These are phyloP conservation scores for Beroe ovata DNA, from an alignment of 37 sponge, comb jelly and placozoan species.

Conservation along the genomic window DNA sequence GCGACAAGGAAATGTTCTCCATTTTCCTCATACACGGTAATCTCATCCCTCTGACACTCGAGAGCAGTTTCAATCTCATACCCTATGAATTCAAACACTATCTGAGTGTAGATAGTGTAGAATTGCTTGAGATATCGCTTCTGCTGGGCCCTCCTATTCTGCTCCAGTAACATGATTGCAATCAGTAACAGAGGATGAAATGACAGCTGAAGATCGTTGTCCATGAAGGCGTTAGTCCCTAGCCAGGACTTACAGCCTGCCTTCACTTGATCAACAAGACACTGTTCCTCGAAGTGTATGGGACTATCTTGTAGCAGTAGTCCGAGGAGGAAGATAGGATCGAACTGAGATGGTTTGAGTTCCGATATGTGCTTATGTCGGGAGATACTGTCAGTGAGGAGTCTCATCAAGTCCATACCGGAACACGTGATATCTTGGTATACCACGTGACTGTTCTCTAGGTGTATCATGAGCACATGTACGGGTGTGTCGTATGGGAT, in stretches of 20 bases:
- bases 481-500: neutral
- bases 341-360: neutral
- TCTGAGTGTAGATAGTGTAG: conserved; percentile 11
- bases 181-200: conserved; percentile 21
- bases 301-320: neutral
- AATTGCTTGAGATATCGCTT: neutral
- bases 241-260: conserved; percentile 27
- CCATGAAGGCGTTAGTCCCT: conserved; percentile 19
- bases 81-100: conserved; percentile 9
- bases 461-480: conserved; percentile 9
- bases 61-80: conserved; percentile 3
- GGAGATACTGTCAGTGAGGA: conserved; percentile 10
- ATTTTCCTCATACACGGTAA: neutral
- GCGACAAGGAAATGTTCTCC: neutral
- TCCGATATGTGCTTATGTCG: neutral
- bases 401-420: conserved; percentile 9
- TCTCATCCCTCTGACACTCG: neutral
- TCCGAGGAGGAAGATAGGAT: conserved; percentile 31
- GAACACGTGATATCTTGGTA: neutral
- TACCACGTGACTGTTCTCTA: neutral
- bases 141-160: neutral
- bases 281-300: neutral
- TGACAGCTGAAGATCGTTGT: conserved; percentile 24
- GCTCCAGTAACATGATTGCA: neutral
- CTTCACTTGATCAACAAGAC: neutral